Percentiles rank a stretch among this genome's conserved stretches.
Evolutionary conservation across 1,140 invertebrate genomes (phyloP).

Genomic region (Drosophila paulistorum): DNA sequence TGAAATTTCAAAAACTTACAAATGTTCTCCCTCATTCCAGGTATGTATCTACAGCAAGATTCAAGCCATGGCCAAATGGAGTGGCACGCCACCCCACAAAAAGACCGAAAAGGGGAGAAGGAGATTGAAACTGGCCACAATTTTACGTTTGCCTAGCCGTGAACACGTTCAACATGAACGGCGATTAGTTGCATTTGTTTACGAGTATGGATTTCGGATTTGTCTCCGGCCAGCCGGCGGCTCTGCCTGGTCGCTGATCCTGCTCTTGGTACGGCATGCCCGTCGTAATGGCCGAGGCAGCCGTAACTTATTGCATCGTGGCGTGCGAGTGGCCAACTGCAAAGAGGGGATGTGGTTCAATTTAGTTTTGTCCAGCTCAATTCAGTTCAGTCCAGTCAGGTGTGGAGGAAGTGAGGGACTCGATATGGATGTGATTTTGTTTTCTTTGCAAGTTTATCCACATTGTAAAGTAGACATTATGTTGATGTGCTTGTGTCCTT

Average conservation of each 20-base stretch:
- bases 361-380: slow-evolving; percentile 14
- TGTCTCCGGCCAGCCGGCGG: slow-evolving; percentile 56
- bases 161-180: slow-evolving; percentile 80
- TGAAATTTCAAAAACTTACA: neutral
- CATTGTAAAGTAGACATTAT: slow-evolving; percentile 81
- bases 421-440: slow-evolving; percentile 78
- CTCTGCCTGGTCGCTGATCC: slow-evolving; percentile 44
- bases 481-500: slow-evolving; percentile 58
- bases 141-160: slow-evolving; percentile 76
- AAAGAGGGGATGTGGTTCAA: slow-evolving; percentile 42
- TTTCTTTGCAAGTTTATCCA: slow-evolving; percentile 71
- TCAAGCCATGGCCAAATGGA: too few relatives aligned
- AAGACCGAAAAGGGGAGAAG: slow-evolving; percentile 10
- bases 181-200: slow-evolving; percentile 81
- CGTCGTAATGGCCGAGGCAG: slow-evolving; percentile 63
- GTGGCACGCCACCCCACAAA: neutral
- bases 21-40: neutral
- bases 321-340: slow-evolving; percentile 64
- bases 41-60: neutral
- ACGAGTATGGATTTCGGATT: slow-evolving; percentile 80
- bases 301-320: slow-evolving; percentile 77
- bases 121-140: slow-evolving; percentile 64
- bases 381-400: slow-evolving; percentile 31
- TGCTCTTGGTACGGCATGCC: slow-evolving; percentile 31
- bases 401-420: slow-evolving; percentile 12